phyloP scores from a whole-genome alignment of 2,113 vertebrate species.

The Bos javanicus region DNA sequence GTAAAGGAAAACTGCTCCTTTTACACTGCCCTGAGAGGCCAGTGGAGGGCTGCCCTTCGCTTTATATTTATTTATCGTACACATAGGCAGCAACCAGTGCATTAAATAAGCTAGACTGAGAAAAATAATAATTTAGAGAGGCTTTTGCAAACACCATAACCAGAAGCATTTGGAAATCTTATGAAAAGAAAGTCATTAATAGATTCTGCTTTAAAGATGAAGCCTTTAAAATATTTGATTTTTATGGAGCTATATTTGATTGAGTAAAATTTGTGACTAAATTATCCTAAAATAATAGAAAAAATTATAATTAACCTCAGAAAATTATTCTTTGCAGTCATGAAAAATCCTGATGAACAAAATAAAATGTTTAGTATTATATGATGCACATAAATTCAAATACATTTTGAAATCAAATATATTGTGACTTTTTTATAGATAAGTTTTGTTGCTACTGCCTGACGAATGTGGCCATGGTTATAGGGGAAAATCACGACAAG shows the following conservation, averaged over 20 bases:
- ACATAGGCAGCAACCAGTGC: not conserved
- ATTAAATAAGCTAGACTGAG: slow-evolving; percentile 37
- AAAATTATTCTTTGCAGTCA: not conserved
- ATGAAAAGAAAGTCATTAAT: not conserved
- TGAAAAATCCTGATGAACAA: not conserved
- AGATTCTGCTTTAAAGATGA: not conserved
- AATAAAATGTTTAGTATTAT: not conserved
- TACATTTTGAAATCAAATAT: not conserved
- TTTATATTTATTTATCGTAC: slow-evolving; percentile 22
- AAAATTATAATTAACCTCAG: not conserved
- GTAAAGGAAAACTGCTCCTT: slow-evolving; percentile 70
- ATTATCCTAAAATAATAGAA: not conserved
- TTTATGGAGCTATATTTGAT: not conserved
- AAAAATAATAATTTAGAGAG: not conserved
- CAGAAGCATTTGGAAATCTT: not conserved
- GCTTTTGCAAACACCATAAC: not conserved
- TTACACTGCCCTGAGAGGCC: slow-evolving; percentile 27
- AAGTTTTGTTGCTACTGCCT: not conserved
- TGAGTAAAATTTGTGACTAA: not conserved
- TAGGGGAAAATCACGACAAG: not conserved
- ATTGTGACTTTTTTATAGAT: not conserved
- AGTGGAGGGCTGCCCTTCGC: slow-evolving; percentile 15
- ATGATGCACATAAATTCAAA: not conserved
- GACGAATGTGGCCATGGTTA: not conserved
- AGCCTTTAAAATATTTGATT: not conserved